These are phyloP conservation scores for Lepus oiostolus DNA, from an alignment of 2,797 vertebrate genomes.

Conservation along the genomic window DNA sequence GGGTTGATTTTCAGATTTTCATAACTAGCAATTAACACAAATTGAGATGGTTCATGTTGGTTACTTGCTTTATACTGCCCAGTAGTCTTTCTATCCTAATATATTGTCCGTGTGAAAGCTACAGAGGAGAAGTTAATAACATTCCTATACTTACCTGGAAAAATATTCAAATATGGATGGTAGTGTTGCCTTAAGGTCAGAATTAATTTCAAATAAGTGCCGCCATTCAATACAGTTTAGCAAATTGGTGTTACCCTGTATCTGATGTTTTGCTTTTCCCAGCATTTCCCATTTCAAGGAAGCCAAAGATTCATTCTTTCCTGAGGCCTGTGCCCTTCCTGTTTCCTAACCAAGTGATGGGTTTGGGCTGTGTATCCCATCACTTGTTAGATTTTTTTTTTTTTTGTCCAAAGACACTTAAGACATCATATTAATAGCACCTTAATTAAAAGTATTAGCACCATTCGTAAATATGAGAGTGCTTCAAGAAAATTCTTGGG, in stretches of 20 bases:
- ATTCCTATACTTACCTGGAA: background rate
- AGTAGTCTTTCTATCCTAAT: background rate
- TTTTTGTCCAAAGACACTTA: background rate
- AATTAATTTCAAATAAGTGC: background rate
- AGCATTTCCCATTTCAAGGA: background rate
- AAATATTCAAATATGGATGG: background rate
- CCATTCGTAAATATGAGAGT: background rate
- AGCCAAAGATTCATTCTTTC: background rate
- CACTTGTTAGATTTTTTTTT: background rate
- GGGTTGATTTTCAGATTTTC: slow-evolving; percentile 25
- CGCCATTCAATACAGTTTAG: background rate
- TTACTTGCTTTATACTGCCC: background rate
- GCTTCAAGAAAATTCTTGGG: no score
- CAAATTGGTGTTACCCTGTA: background rate
- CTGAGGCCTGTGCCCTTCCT: background rate
- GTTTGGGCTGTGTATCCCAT: background rate
- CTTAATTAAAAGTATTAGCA: background rate
- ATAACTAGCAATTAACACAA: background rate
- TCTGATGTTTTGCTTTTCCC: background rate
- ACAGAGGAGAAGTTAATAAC: background rate
- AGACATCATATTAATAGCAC: background rate
- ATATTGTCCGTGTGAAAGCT: slow-evolving; percentile 37
- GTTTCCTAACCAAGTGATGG: background rate
- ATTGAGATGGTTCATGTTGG: background rate
- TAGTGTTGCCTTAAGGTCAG: background rate